Base-by-base conservation (phyloP, 2,888 invertebrate genomes). In the Lasioglossum figueresi region DNA sequence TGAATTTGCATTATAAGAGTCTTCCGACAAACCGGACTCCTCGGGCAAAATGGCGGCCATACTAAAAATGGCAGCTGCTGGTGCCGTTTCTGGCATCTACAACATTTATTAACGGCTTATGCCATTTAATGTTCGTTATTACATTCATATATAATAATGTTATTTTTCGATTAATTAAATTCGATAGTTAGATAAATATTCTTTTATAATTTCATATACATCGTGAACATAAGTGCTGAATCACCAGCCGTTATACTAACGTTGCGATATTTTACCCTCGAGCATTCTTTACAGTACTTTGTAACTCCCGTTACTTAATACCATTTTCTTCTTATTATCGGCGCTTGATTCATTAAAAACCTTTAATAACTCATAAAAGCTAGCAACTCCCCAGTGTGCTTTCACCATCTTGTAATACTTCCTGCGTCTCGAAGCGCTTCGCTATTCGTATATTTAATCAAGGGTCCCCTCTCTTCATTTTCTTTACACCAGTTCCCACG, bases 281-380 rank as follows among this genome's bases (percentile, higher is more conserved):
- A 19, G n/a, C 23, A 12, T 40, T 40, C 40, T 40, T 37, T 27
- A 27, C 23, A 63, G 63, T 45, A 34, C 63, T 76, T 31, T 4
- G 8, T 6, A 45, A 63, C 23, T 45, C 27, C 23, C 63, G 63
- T 63, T 76, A 31, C 12, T 4, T 31, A 63, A 66, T 63, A 76
- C 16, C 40, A 27, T 40, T 27, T 59, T 31, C 40, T 19, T 1
- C 19, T 19, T 31, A 2, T 27, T 59, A 19, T 31, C 19, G 23
- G 23, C 31, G n/a, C 10, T 75, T 5, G 37, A 40, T 76, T 45
- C 4, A 16, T 76, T 76, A 76, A 76, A 23, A 43, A 43, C 31
- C 19, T 63, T 76, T 76, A 76, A 31, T 45, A 40, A 23, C 31
- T 31, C 31, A 4, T 45, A 31, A 23, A 34, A 76, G 27, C 31